A percentile compares a stretch with the other conserved stretches of the same genome.
These are phyloP conservation scores for Microcaecilia unicolor DNA, from an alignment of 2,797 vertebrate genomes.

Conservation along the genomic window DNA sequence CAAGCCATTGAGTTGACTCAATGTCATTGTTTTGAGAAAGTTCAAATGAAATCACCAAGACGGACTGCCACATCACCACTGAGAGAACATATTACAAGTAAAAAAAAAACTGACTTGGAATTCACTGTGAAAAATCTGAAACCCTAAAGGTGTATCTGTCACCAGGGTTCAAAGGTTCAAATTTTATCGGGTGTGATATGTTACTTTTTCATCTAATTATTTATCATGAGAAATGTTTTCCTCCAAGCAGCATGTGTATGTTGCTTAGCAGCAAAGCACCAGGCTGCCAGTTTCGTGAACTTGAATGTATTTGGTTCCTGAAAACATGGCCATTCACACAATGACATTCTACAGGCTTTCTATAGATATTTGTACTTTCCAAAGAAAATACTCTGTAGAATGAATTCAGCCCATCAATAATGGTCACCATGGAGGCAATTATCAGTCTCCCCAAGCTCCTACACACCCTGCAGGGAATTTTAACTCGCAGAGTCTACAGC, in stretches of 20 bases:
- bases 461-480: no score
- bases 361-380: no score
- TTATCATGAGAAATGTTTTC: not conserved
- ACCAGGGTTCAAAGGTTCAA: not conserved
- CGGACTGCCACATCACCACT: no score
- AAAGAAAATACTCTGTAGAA: no score
- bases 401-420: no score
- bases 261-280: not conserved
- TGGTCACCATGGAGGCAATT: no score
- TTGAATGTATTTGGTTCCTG: not conserved
- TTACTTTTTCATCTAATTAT: not conserved
- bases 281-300: not conserved
- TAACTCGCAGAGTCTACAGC: no score
- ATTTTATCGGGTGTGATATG: not conserved
- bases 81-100: no score
- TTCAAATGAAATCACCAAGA: slow-evolving; percentile 3
- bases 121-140: not conserved
- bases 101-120: no score
- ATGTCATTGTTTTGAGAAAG: no score
- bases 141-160: not conserved
- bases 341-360: not conserved
- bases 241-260: not conserved
- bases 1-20: no score
- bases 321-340: not conserved
- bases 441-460: no score